phyloP scores from a whole-genome alignment of 2,113 vertebrate species.

The Mungos mungo region DNA sequence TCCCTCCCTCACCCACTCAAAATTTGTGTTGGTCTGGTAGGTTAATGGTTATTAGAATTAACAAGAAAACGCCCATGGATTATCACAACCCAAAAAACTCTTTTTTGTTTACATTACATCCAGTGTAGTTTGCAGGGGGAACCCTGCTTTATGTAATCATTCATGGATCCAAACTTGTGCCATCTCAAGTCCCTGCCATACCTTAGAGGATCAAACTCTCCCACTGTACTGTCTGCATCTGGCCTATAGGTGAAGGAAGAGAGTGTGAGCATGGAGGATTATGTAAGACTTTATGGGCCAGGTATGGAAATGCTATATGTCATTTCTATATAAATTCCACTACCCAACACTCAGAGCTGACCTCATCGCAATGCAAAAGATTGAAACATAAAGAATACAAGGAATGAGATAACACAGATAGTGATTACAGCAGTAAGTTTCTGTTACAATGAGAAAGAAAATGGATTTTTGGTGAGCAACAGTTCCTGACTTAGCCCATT shows the following conservation, averaged over 20 bases:
- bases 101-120: not conserved
- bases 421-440: not conserved
- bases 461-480: not conserved
- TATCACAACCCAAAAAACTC: not conserved
- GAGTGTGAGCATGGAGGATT: not conserved
- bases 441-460: not conserved
- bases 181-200: not conserved
- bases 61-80: not conserved
- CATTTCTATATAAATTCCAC: not conserved
- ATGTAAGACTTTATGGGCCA: not conserved
- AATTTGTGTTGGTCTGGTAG: not conserved
- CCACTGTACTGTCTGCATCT: not conserved
- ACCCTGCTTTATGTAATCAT: not conserved
- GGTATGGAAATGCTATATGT: not conserved
- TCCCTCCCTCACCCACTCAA: not conserved
- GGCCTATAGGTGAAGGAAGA: not conserved
- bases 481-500: not conserved
- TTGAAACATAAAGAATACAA: not conserved
- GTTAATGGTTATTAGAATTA: not conserved
- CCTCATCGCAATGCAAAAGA: not conserved
- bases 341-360: not conserved
- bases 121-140: not conserved
- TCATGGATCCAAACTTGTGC: not conserved
- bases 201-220: not conserved
- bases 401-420: not conserved